phyloP scores from a whole-genome alignment of 2,113 vertebrate species.

The Siniperca knerii region DNA sequence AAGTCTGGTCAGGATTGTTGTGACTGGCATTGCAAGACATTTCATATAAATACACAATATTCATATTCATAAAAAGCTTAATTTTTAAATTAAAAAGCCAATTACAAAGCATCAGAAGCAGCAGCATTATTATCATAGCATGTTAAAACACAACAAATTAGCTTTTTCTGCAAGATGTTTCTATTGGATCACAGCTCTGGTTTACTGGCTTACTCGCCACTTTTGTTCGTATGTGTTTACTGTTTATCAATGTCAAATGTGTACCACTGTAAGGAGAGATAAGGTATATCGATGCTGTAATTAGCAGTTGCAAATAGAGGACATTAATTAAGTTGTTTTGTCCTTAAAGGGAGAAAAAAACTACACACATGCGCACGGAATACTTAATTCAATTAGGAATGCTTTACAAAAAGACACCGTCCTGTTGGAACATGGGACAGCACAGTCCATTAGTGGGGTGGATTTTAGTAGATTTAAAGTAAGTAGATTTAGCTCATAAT shows the following conservation, averaged over 20 bases:
- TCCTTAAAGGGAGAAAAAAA: not conserved
- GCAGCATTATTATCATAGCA: not conserved
- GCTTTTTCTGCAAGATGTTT: not conserved
- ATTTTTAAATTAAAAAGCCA: not conserved
- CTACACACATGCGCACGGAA: not conserved
- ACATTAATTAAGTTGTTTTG: not conserved
- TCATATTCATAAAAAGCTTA: not conserved
- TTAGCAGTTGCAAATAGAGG: not conserved
- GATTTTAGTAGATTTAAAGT: conserved; percentile 27
- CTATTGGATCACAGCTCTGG: not conserved
- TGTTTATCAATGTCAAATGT: not conserved
- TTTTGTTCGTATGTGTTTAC: not conserved
- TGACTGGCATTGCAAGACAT: not conserved
- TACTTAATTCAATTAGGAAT: not conserved
- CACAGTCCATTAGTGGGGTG: not conserved
- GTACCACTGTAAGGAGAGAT: not conserved
- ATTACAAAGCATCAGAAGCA: not conserved
- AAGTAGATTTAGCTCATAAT: conserved; percentile 13
- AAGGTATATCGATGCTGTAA: not conserved
- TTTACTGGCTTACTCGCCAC: not conserved
- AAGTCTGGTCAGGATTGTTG: not conserved
- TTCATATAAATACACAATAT: not conserved
- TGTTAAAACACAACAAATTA: not conserved
- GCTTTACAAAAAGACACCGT: not conserved
- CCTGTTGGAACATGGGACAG: conserved; percentile 1